Conservation (phyloP, 2,888 invertebrate species). For the Cheilosia vulpina region DNA sequence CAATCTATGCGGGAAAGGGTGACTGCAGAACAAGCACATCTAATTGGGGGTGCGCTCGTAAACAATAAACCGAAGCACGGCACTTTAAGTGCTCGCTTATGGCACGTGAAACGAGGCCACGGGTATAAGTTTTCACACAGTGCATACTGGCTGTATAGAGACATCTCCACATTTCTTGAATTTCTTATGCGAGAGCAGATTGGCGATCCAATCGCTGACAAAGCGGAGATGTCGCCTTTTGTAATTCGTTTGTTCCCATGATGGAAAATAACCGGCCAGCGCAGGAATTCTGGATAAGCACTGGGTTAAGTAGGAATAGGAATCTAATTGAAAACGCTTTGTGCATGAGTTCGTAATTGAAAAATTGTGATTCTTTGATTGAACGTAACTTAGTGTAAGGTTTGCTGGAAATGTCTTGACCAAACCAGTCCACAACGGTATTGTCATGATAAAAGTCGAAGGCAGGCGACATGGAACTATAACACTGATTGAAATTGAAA, state of each 20-base stretch:
- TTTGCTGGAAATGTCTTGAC: background rate
- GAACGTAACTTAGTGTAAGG: background rate
- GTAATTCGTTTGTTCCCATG: slow-evolving; percentile 12
- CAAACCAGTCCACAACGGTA: background rate
- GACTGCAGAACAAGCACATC: slow-evolving; percentile 2
- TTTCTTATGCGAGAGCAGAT: background rate
- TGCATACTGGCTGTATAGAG: background rate
- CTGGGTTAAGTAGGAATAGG: slow-evolving; percentile 29
- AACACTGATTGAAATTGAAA: too few relatives aligned
- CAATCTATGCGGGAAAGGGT: slow-evolving; percentile 3
- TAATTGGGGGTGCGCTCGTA: background rate
- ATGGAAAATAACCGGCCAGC: slow-evolving; percentile 40
- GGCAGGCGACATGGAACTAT: too few relatives aligned
- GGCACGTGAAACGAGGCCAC: background rate
- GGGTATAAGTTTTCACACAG: background rate
- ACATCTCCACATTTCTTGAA: background rate
- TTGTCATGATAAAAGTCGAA: too few relatives aligned
- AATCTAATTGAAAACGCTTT: slow-evolving; percentile 18
- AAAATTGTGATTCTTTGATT: slow-evolving; percentile 37
- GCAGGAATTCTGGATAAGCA: slow-evolving; percentile 27
- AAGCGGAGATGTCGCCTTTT: slow-evolving; percentile 17
- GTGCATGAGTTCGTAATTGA: slow-evolving; percentile 20
- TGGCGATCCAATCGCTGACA: background rate
- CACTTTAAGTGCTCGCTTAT: background rate
- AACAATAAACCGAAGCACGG: background rate